A percentile compares a stretch with the other conserved stretches of the same genome.
These are phyloP conservation scores for Andrena cerasifolii DNA, from an alignment of 1,140 invertebrate species.

Conservation along the genomic window DNA sequence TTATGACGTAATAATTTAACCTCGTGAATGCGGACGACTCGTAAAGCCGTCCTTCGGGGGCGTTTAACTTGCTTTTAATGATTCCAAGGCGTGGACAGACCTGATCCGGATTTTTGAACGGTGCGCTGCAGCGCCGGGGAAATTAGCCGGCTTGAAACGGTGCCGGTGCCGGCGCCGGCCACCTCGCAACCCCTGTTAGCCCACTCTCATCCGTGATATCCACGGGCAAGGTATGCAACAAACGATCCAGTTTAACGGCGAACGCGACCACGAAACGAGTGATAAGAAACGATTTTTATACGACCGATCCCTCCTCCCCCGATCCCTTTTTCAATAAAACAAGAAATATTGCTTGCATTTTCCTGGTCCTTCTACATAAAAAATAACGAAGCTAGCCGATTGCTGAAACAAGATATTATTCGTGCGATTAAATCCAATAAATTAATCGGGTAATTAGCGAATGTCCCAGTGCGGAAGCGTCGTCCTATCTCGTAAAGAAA, in stretches of 20 bases:
- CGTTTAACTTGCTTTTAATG: conserved; percentile 72
- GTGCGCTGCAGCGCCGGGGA: conserved; percentile 23
- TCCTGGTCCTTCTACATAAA: too few species aligned
- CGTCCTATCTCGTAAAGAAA: not conserved
- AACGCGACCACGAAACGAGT: not conserved
- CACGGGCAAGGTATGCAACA: not conserved
- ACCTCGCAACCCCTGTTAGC: conserved; percentile 13
- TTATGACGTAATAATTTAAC: conserved; percentile 73
- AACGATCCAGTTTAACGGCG: not conserved
- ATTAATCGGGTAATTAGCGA: not conserved
- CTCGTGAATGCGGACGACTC: conserved; percentile 54
- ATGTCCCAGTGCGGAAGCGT: not conserved
- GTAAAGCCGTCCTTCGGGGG: conserved; percentile 65
- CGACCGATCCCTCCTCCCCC: not conserved
- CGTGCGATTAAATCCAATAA: not conserved
- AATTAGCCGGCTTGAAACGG: conserved; percentile 48
- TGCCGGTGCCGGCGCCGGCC: conserved; percentile 13
- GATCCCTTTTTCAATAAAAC: not conserved
- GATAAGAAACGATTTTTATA: conserved; percentile 26
- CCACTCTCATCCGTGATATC: not conserved
- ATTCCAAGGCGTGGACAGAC: conserved; percentile 60
- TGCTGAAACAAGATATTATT: too few species aligned
- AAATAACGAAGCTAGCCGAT: too few species aligned
- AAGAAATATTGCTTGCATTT: too few species aligned
- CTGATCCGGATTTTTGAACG: conserved; percentile 47